phyloP scores from a whole-genome alignment of 2,113 vertebrate genomes.

The Dasyprocta punctata region DNA sequence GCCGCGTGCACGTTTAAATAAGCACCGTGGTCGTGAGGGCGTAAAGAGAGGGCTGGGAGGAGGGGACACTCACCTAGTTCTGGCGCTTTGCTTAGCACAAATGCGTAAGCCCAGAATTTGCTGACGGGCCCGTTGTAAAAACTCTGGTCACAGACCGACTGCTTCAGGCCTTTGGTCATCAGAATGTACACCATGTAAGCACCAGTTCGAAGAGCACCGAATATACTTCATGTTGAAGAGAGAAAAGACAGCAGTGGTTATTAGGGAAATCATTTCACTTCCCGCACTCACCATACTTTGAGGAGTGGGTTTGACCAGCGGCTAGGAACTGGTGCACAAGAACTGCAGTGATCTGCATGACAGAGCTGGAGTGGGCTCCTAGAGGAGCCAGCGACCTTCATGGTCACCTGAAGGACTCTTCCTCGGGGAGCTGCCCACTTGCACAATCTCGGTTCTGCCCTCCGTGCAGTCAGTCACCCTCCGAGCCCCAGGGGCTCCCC shows the following conservation, averaged over 20 bases:
- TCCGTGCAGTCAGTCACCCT: background rate
- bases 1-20: background rate
- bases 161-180: constrained; percentile 98
- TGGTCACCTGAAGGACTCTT: background rate
- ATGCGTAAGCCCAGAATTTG: constrained; percentile 99
- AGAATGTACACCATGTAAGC: constrained; percentile 98
- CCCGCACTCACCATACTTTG: background rate
- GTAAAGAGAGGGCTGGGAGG: background rate
- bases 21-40: background rate
- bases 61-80: constrained; percentile 94
- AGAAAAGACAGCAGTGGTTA: constrained; percentile 80
- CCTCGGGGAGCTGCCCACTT: background rate
- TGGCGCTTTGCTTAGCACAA: constrained; percentile 99
- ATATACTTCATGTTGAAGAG: constrained; percentile 91
- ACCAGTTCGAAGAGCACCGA: constrained; percentile 98
- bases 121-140: constrained; percentile 99
- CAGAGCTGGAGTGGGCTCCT: background rate
- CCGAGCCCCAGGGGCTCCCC: background rate
- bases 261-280: constrained; percentile 62
- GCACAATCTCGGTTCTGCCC: too few relatives aligned
- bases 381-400: background rate
- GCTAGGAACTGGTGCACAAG: background rate
- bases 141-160: constrained; percentile 99
- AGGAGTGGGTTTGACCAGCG: background rate
- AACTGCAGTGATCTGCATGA: background rate